Base-by-base conservation (phyloP, 37 sponge, comb jelly and placozoan species). In the Aphrocallistes beatrix region DNA sequence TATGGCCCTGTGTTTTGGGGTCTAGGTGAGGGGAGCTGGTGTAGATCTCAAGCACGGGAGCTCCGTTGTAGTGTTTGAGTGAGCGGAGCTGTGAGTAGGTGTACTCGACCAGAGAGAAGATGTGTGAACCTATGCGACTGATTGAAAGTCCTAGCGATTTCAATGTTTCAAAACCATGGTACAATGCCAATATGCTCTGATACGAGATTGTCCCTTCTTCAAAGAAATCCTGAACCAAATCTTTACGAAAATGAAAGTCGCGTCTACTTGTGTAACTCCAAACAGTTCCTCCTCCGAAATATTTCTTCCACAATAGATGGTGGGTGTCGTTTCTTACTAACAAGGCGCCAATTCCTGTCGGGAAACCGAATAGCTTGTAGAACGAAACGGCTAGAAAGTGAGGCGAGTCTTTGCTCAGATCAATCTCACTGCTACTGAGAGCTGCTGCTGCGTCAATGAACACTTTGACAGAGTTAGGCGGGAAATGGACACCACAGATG, bases 301-400 rank as follows among this genome's bases (percentile, higher is more conserved):
- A 96, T 38, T 37, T 39, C 81, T 50, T 38, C 1, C 49, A 23
- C 83, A 96, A 82, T 51, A 96, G 36, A 0, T 39, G 36, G 0
- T 47, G 39, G 10, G 81, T 10, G 40, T 96, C 93, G 10, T 21
- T 88, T 30, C 93, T 39, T 10, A 96, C 93, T 40, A 96, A 38
- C 82, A 96, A 81, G 0, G 94, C 94, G 1, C 97, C 97, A 17
- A 96, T 89, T 0, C 97, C 97, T 39, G 97, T 94, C 10, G 97
- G 97, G 82, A 86, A 96, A 0, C 97, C 97, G 87, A 96, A 92
- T 83, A 94, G 88, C 84, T 96, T 96, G 95, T 96, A 96, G 82
- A 96, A 94, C 0, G 97, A 96, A 19, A 96, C 39, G 0, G 90
- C 50, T 37, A 96, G 90, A 90, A 96, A 96, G 51, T 96, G 84